Conservation (phyloP, 2,797 vertebrate species). For the Tadarida brasiliensis region DNA sequence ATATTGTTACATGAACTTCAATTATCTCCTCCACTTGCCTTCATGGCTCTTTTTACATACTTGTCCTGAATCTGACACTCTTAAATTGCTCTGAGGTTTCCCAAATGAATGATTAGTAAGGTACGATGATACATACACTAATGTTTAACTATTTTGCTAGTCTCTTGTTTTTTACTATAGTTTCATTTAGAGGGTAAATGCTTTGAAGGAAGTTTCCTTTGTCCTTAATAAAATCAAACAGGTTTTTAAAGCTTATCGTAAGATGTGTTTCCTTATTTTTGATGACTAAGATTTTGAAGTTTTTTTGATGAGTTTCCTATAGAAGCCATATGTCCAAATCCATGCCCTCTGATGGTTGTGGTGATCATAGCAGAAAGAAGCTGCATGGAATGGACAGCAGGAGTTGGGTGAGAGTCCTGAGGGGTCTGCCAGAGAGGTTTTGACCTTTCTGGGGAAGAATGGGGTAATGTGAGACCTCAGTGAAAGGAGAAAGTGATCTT, state of each 20-base stretch:
- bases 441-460: not conserved
- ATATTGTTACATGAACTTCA: not conserved
- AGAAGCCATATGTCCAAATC: not conserved
- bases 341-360: not conserved
- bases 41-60: conserved; percentile 20
- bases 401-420: not conserved
- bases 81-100: not conserved
- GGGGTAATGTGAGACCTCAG: not conserved
- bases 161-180: not conserved
- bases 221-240: not conserved
- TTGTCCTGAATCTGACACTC: not conserved
- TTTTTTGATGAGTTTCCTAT: not conserved
- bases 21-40: conserved; percentile 20
- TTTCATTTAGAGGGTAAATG: not conserved
- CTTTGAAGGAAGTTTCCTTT: not conserved
- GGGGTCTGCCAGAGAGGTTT: not conserved
- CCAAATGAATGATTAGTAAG: not conserved
- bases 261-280: not conserved
- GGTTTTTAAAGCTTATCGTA: not conserved
- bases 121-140: not conserved
- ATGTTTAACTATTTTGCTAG: not conserved
- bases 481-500: not conserved
- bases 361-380: not conserved
- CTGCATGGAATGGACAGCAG: not conserved
- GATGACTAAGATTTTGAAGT: not conserved